Conservation (phyloP, 2,888 invertebrate species). For the Habroteleia sp. region DNA sequence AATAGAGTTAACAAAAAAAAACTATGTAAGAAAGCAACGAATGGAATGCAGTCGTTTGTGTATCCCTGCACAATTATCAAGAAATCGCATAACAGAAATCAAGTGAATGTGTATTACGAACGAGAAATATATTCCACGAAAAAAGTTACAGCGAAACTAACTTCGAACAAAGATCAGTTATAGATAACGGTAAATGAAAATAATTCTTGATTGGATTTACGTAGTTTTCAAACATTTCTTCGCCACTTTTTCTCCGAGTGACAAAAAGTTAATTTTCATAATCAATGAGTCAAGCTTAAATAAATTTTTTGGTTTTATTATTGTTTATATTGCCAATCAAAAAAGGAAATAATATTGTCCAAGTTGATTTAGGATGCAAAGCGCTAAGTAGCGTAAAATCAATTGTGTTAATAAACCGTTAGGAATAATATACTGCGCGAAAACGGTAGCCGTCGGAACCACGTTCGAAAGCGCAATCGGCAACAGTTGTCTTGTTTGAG, state of each 20-base stretch:
- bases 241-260: too few relatives aligned
- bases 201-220: too few relatives aligned
- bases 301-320: slow-evolving; percentile 1
- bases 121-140: slow-evolving; percentile 8
- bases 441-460: slow-evolving; percentile 58
- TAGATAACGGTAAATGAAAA: slow-evolving; percentile 31
- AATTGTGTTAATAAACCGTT: slow-evolving; percentile 41
- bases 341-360: background rate
- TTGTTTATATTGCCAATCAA: background rate
- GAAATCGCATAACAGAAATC: slow-evolving; percentile 44
- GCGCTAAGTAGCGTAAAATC: slow-evolving; percentile 36
- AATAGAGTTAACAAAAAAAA: slow-evolving; percentile 53
- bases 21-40: slow-evolving; percentile 39
- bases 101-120: slow-evolving; percentile 40
- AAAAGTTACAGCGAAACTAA: slow-evolving; percentile 22
- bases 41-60: slow-evolving; percentile 41
- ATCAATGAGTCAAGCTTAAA: too few relatives aligned
- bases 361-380: slow-evolving; percentile 26
- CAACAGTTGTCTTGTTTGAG: slow-evolving; percentile 48
- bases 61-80: slow-evolving; percentile 41
- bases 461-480: slow-evolving; percentile 47
- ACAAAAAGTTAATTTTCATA: too few relatives aligned
- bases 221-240: too few relatives aligned
- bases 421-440: slow-evolving; percentile 15
- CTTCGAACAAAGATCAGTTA: background rate